A percentile compares a stretch with the other conserved stretches of the same genome.
Evolutionary conservation across 2,113 vertebrate species (phyloP).

Genomic region (Eidolon helvum): DNA sequence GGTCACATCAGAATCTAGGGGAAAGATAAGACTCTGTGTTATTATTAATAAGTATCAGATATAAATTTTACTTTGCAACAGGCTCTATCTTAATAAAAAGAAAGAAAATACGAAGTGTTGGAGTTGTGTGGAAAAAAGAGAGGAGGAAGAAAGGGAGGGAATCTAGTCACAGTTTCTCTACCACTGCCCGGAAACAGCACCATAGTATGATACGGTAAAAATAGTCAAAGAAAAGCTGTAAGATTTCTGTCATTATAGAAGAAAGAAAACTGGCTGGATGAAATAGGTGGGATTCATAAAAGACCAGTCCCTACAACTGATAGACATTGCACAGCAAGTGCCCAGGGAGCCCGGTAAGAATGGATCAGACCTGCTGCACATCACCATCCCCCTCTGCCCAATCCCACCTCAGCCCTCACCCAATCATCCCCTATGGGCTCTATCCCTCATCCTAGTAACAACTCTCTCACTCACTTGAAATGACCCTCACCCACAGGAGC

Average conservation of each 20-base stretch:
- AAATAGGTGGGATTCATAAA: not conserved
- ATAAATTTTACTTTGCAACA: constrained; percentile 1
- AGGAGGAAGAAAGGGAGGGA: not conserved
- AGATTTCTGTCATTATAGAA: not conserved
- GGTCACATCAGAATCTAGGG: not conserved
- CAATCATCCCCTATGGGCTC: not conserved
- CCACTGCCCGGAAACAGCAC: not conserved
- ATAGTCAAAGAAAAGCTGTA: not conserved
- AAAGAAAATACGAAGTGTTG: not conserved
- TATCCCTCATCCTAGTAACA: not conserved
- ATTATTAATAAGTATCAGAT: not conserved
- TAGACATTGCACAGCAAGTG: not conserved
- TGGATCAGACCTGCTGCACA: not conserved
- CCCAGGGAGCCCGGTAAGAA: not conserved
- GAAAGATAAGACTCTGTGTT: not conserved
- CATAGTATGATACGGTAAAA: not conserved
- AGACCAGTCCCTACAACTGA: not conserved
- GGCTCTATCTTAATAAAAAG: not conserved
- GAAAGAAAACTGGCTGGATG: not conserved
- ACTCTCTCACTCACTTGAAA: not conserved
- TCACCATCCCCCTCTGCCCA: too few relatives aligned
- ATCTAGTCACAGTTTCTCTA: not conserved
- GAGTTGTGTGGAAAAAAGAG: not conserved
- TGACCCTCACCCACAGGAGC: not conserved
- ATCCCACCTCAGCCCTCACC: not conserved